A percentile compares a stretch with the other conserved stretches of the same genome.
phyloP scores from a whole-genome alignment of 2,888 invertebrate genomes.

The Eupithecia subumbrata region DNA sequence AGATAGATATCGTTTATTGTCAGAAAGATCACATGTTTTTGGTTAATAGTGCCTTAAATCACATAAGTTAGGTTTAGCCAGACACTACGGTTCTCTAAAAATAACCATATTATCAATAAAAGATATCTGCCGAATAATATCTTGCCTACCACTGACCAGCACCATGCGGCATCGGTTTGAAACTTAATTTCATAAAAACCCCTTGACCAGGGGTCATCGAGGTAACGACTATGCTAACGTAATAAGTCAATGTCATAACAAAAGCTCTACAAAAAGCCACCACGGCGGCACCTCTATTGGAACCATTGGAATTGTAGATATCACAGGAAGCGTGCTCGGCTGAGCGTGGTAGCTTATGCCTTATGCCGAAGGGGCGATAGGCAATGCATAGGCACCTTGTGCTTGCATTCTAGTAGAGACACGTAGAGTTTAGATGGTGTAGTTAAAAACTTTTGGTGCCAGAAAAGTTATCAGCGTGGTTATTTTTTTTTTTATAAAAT shows the following conservation, averaged over 20 bases:
- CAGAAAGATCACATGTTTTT: too few species aligned
- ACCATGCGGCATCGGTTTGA: background rate
- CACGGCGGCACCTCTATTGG: constrained; percentile 11
- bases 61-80: too few species aligned
- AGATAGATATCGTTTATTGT: too few species aligned
- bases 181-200: background rate
- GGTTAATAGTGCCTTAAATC: too few species aligned
- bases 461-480: too few species aligned
- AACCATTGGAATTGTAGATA: constrained; percentile 36
- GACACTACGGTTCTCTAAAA: too few species aligned
- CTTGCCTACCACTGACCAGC: background rate
- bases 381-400: constrained; percentile 31
- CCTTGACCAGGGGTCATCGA: background rate
- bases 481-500: too few species aligned
- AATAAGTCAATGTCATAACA: constrained; percentile 9
- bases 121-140: background rate
- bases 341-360: constrained; percentile 64
- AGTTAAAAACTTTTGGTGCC: background rate
- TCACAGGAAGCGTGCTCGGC: constrained; percentile 70
- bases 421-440: background rate
- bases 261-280: constrained; percentile 26
- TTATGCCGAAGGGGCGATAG: constrained; percentile 38
- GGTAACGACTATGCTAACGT: background rate
- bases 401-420: background rate
- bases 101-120: too few species aligned